Evolutionary conservation across 2,797 vertebrate species (phyloP).

Genomic region (Hybognathus amarus): DNA sequence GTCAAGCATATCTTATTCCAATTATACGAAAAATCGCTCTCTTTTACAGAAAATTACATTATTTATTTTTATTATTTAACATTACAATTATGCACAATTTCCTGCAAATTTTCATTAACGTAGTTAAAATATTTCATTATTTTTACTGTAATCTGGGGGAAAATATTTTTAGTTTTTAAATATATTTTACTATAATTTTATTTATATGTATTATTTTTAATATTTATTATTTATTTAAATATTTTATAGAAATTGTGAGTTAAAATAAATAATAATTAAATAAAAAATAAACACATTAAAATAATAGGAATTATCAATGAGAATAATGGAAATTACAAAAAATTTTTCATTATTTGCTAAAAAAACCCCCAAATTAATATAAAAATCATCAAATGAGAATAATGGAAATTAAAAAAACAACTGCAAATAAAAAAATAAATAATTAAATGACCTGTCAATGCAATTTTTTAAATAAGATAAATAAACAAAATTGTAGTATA

Average conservation of each 20-base stretch:
- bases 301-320: too few relatives aligned
- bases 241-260: too few relatives aligned
- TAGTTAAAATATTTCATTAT: background rate
- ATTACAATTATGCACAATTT: background rate
- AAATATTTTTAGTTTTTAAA: background rate
- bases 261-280: too few relatives aligned
- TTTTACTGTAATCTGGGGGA: background rate
- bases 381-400: too few relatives aligned
- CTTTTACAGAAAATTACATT: background rate
- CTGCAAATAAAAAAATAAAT: too few relatives aligned
- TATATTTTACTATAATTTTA: background rate
- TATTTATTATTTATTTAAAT: too few relatives aligned
- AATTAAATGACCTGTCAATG: background rate
- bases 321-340: too few relatives aligned
- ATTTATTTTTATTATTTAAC: background rate
- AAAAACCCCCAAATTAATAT: background rate
- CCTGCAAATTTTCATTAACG: rapidly evolving
- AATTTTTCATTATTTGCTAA: too few relatives aligned
- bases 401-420: too few relatives aligned
- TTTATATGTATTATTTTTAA: too few relatives aligned
- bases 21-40: background rate
- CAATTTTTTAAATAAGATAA: too few relatives aligned
- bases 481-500: too few relatives aligned
- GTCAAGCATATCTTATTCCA: background rate
- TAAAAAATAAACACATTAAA: background rate